Evolutionary conservation across 2,797 vertebrate genomes (phyloP).

Genomic region (Mionectes olivaceus): DNA sequence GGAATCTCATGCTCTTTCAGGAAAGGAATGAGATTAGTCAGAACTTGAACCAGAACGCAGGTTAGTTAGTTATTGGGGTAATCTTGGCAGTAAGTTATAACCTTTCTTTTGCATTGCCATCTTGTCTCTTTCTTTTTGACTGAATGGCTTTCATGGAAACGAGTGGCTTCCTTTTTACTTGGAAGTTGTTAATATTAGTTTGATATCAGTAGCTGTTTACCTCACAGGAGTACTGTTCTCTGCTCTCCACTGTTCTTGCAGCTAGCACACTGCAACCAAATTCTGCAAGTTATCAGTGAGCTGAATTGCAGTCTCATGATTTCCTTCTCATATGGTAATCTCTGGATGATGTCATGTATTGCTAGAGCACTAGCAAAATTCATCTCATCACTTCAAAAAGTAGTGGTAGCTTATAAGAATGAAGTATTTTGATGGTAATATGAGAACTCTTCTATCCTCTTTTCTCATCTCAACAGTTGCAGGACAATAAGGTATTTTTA

Average conservation of each 20-base stretch:
- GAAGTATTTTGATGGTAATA: neutral
- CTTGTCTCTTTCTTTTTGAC: neutral
- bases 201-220: neutral
- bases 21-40: neutral
- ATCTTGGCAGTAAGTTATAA: neutral
- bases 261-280: no score
- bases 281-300: neutral
- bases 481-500: slow-evolving; percentile 94
- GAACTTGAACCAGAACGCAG: neutral
- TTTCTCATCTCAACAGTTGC: slow-evolving; percentile 82
- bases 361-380: neutral
- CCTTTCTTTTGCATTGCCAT: neutral
- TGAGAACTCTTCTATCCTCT: neutral
- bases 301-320: neutral
- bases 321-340: neutral
- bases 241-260: neutral
- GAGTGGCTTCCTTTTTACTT: neutral
- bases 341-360: neutral
- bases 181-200: neutral
- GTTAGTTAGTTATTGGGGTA: neutral
- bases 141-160: neutral
- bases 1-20: neutral
- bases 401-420: neutral
- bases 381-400: neutral
- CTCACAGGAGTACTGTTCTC: neutral